Evolutionary conservation across 2,113 vertebrate genomes (phyloP).

Genomic region (Terrapene triunguis): DNA sequence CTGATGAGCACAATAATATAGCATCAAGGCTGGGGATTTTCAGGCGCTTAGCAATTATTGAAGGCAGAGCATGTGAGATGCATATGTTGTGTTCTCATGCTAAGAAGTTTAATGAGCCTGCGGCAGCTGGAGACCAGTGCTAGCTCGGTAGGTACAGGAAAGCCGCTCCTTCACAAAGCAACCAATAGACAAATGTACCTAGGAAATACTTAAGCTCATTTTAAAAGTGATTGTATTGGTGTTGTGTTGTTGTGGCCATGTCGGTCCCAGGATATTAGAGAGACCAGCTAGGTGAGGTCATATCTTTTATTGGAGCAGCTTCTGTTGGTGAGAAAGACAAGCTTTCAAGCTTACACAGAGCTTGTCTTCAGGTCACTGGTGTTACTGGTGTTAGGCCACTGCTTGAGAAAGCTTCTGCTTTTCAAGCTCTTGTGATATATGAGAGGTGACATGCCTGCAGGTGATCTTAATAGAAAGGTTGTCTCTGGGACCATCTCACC

Average conservation of each 20-base stretch:
- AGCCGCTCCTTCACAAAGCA: background rate
- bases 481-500: background rate
- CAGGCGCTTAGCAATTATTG: constrained; percentile 15
- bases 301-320: background rate
- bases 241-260: background rate
- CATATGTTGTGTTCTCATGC: constrained; percentile 1
- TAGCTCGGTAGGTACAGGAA: background rate
- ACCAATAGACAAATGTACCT: background rate
- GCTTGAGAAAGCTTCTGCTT: background rate
- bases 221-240: background rate
- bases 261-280: background rate
- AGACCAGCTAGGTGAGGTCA: background rate
- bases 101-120: background rate
- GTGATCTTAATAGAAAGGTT: background rate
- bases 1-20: constrained; percentile 6
- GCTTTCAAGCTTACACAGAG: background rate
- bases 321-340: background rate
- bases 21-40: constrained; percentile 2
- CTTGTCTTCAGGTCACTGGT: background rate
- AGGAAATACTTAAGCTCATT: background rate
- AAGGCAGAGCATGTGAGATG: constrained; percentile 8
- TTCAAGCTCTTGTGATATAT: background rate
- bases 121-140: background rate
- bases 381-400: background rate
- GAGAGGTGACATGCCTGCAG: background rate